Base-by-base conservation (phyloP, 2,797 vertebrate species). In the Danio kyathit region DNA sequence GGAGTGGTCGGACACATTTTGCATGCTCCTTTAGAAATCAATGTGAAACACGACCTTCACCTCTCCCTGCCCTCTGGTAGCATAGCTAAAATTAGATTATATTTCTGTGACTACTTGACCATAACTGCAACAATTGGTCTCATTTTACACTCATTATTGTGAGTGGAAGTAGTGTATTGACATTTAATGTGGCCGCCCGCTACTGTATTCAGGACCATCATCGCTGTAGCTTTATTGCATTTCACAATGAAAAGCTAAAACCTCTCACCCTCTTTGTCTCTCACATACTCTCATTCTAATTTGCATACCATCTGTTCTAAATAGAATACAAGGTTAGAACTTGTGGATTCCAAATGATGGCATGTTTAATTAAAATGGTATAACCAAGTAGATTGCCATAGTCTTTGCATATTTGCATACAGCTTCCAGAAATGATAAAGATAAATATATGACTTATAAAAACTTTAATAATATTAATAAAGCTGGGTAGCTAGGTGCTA, bases 1-100 rank as follows among this genome's bases (percentile, higher is more conserved):
- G 40, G 63, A 48, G 80, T 74, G 69, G 65, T 67, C 60, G 74
- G 66, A 78, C 60, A 67, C 40, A 2, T 77, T 79, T 65, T 69
- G 40, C 41, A 46, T 43, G 59, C 52, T 49, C 64, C 69, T 83
- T 79, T 74, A 71, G 65, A 85, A 81, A 66, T 78, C 64, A 29
- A 60, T 80, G 6, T 51, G 79, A 76, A 76, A 79, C 11, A 4
- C 17, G 8, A 82, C 19, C 83, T 72, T 72, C 56, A 29, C 16
- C 74, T 74, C 52, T 59, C 64, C 63, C 44, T 38, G 17, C 61
- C 70, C 61, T 80, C 61, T 38, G 70, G 79, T 21, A 21, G 16
- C 59, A 54, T 54, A 54, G 16, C 38, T 54, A 64, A 72, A 71
- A 71, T 43, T 29, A 14, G 66, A 46, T 21, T 2, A 2, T 43